Evolutionary conservation across 2,113 vertebrate species (phyloP), one percentile per base, ranked within the genome.

Genomic region (Entosphenus tridentatus): DNA sequence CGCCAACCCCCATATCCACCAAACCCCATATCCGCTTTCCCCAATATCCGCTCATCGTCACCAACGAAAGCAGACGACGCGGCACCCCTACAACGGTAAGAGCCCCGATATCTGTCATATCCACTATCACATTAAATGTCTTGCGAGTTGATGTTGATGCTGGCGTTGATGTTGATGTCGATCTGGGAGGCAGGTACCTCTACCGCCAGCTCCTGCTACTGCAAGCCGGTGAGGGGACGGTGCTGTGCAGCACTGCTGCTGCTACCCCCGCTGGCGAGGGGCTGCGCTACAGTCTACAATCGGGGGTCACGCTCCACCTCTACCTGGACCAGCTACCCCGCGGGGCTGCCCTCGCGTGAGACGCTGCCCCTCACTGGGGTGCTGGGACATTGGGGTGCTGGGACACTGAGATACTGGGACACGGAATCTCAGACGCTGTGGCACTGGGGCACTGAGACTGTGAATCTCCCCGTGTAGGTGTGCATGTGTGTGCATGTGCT

Each of bases 281-380:
- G 71, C 79, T 96, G 54, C 85, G 95, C 39, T 39, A 39, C 70
- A 78, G 77, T 71, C 71, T 98, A 8, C 95, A 90, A 76, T 82
- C 76, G n/a, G 80, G 81, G 62, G 73, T 80, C 72, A 78, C 76
- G 8, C 18, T 98, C 11, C 84, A 86, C 72, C 83, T 98, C 9
- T 98, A 91, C 70, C 73, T 96, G 75, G 96, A 87, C 77, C 86
- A 88, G 16, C 75, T 95, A 55, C 91, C 91, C 12, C 89, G 91
- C 81, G 91, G 93, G 71, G 81, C 88, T 3, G 84, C 87, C 39
- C 39, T 39, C 4, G 39, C 39, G 39, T 39, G 39, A 39, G 39
- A 39, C 39, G 39, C 39, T 39, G 39, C 39, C 39, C 39, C 39
- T 39, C 39, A 39, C 39, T 65, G 13, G 59, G 17, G 17, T 10